Evolutionary conservation across 2,113 vertebrate species (phyloP), one percentile per base, ranked within the genome.

Genomic region (Nycticorax nycticorax): DNA sequence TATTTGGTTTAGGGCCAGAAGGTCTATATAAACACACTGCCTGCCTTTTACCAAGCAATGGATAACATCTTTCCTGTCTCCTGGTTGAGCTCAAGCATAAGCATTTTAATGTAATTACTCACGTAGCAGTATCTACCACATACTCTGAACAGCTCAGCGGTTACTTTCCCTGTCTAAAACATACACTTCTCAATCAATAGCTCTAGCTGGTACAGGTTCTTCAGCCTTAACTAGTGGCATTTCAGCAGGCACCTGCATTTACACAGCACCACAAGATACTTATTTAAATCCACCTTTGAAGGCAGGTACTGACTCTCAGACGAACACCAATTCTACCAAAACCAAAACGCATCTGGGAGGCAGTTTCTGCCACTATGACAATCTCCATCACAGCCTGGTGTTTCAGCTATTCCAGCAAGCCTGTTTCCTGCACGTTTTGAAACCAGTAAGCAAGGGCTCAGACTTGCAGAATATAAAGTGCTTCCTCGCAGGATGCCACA

Each of bases 201-300:
- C 76, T 78, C 68, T 1, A 39, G 7, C 35, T 60, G 32, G n/a
- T 75, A 45, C 73, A 78, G 74, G 92, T 86, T 94, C 76, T 88
- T 78, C 88, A 93, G 83, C 92, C 60, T 64, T 18, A 81, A 81
- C 83, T 53, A 19, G 60, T 48, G 35, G 14, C 63, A 64, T 53
- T 92, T 79, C 88, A 91, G 47, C 79, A 96, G 52, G 76, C 60
- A 64, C 28, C 41, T 45, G 35, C 3, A 87, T 72, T 76, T 41
- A 62, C 35, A 43, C 1, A 68, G 33, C 73, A 81, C 64, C 57
- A 72, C 33, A 55, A 66, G 33, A 53, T 3, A 56, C 8, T 33
- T 30, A 53, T 27, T 48, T 56, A 35, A 89, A 69, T 76, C 33
- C 67, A 62, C 33, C 59, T 93, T 4, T 45, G 53, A 88, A 76